Conservation (phyloP, 2,888 invertebrate species). For the Lasioglossum morio region DNA sequence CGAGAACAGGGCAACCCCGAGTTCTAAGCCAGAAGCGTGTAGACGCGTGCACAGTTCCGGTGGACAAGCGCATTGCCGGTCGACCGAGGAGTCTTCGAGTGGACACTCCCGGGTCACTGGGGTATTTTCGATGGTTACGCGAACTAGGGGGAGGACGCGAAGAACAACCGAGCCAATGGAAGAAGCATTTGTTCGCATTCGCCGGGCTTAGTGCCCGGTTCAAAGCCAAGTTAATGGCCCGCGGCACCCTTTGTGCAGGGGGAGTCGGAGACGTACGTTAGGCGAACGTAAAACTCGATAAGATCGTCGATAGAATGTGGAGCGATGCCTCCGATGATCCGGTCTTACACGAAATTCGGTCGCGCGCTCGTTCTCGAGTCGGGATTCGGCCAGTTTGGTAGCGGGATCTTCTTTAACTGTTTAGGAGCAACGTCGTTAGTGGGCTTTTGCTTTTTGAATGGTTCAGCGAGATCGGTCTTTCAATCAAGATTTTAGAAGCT, state of each 20-base stretch:
- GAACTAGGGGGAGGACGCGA: neutral
- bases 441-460: neutral
- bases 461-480: neutral
- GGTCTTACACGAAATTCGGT: neutral
- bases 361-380: neutral
- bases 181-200: slow-evolving; percentile 10
- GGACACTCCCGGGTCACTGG: slow-evolving; percentile 31
- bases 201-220: neutral
- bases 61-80: slow-evolving; percentile 19
- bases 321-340: neutral
- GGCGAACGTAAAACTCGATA: slow-evolving; percentile 5
- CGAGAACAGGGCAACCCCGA: slow-evolving; percentile 16
- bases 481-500: neutral
- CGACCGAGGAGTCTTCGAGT: neutral
- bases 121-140: slow-evolving; percentile 19
- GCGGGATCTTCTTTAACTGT: neutral
- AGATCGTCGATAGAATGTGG: neutral
- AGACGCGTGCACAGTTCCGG: slow-evolving; percentile 12
- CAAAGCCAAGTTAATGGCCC: slow-evolving; percentile 16
- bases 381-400: neutral
- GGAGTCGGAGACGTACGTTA: neutral
- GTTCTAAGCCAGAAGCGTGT: neutral
- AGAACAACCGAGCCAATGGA: neutral
- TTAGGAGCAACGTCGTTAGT: neutral
- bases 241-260: neutral